These are phyloP conservation scores for Drosophila mulleri DNA, from an alignment of 2,888 invertebrate genomes.

Conservation along the genomic window DNA sequence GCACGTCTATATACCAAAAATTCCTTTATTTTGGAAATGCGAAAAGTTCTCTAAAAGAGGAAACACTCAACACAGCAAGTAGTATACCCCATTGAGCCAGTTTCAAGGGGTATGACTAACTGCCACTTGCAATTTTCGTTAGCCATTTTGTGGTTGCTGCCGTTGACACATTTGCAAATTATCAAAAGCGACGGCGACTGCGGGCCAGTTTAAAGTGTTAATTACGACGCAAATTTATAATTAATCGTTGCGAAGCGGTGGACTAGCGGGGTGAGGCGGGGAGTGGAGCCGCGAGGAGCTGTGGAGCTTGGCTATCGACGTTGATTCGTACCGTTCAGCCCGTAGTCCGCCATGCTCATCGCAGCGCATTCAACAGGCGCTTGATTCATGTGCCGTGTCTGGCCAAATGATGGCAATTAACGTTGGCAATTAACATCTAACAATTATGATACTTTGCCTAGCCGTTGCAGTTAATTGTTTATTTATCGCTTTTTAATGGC, in stretches of 20 bases:
- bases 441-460: slow-evolving; percentile 77
- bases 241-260: slow-evolving; percentile 57
- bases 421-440: slow-evolving; percentile 70
- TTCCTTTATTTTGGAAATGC: too few relatives aligned
- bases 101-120: slow-evolving; percentile 49
- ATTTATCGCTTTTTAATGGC: slow-evolving; percentile 74
- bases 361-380: slow-evolving; percentile 35
- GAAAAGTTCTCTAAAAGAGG: neutral
- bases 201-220: slow-evolving; percentile 79
- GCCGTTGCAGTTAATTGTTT: slow-evolving; percentile 68
- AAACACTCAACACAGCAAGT: neutral
- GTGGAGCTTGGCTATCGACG: slow-evolving; percentile 17
- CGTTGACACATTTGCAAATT: slow-evolving; percentile 81
- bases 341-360: slow-evolving; percentile 1
- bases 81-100: neutral
- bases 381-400: slow-evolving; percentile 73
- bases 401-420: slow-evolving; percentile 76
- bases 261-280: neutral
- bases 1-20: too few relatives aligned
- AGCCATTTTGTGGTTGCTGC: slow-evolving; percentile 65
- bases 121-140: slow-evolving; percentile 79
- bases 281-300: too few relatives aligned
- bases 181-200: slow-evolving; percentile 61
- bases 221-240: slow-evolving; percentile 81
- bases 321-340: slow-evolving; percentile 5